Conservation (phyloP, 2,113 vertebrate genomes). For the Tenrec ecaudatus region DNA sequence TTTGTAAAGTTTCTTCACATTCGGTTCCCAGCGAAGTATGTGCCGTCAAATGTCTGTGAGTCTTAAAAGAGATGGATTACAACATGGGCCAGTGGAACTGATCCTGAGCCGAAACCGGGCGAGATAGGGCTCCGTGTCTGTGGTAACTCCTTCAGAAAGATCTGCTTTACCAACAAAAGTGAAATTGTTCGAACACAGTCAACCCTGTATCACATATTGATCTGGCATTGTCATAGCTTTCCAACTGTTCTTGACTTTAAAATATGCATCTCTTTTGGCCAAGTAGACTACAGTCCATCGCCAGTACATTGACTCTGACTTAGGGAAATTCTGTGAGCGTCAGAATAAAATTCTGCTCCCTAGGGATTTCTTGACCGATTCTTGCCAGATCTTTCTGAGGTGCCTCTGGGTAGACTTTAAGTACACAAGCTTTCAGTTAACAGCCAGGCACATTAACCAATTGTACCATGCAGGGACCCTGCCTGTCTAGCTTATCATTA, state of each 20-base stretch:
- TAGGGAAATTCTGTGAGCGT: neutral
- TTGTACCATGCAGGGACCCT: neutral
- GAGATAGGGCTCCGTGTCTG: fast-evolving
- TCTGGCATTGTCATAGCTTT: neutral
- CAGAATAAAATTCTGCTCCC: neutral
- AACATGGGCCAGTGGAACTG: fast-evolving
- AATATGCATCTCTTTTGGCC: neutral
- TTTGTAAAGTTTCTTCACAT: constrained; percentile 58
- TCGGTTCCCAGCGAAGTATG: neutral
- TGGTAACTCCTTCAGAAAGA: neutral
- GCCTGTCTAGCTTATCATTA: neutral
- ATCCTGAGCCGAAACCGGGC: neutral
- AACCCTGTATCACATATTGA: neutral
- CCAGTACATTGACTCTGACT: neutral
- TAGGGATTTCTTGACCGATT: neutral
- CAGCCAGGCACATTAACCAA: neutral
- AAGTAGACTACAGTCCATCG: neutral
- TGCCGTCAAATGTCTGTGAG: neutral
- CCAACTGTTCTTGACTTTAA: neutral
- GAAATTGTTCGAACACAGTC: neutral
- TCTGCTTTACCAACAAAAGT: neutral
- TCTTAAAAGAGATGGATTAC: neutral
- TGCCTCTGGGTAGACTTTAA: neutral
- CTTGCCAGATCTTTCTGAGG: neutral
- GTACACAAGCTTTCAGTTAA: neutral